Evolutionary conservation across 2,113 vertebrate genomes (phyloP).

Genomic region (Pterocles orientalis): DNA sequence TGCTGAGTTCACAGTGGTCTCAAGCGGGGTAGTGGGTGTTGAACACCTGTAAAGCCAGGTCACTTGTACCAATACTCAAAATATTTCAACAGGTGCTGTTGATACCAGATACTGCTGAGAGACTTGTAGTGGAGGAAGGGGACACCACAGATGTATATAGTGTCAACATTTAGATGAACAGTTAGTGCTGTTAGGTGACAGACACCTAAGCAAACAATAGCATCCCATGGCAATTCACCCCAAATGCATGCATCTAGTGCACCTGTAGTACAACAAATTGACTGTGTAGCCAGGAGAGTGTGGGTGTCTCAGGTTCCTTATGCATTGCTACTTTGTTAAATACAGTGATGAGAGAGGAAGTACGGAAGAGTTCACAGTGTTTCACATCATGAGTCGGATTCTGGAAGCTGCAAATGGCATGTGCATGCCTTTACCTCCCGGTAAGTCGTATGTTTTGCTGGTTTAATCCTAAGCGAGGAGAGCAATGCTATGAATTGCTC

Average conservation of each 20-base stretch:
- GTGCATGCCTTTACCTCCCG: conserved; percentile 90
- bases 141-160: not conserved
- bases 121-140: not conserved
- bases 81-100: not conserved
- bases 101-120: not conserved
- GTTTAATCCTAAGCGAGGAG: not conserved
- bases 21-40: not conserved
- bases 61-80: not conserved
- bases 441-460: conserved; percentile 71
- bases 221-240: not conserved
- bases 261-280: not conserved
- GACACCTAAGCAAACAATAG: not conserved
- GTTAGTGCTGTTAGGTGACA: not conserved
- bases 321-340: not conserved
- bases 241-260: not conserved
- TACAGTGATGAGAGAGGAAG: conserved; percentile 77
- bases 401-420: conserved; percentile 85
- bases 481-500: not conserved
- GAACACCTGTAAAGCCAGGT: not conserved
- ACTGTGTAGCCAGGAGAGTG: not conserved
- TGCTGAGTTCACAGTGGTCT: not conserved
- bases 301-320: not conserved
- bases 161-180: not conserved
- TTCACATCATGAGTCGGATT: conserved; percentile 90
- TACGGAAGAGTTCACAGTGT: conserved; percentile 81